These are phyloP conservation scores for Microplitis demolitor DNA, from an alignment of 1,140 invertebrate species.

Conservation along the genomic window DNA sequence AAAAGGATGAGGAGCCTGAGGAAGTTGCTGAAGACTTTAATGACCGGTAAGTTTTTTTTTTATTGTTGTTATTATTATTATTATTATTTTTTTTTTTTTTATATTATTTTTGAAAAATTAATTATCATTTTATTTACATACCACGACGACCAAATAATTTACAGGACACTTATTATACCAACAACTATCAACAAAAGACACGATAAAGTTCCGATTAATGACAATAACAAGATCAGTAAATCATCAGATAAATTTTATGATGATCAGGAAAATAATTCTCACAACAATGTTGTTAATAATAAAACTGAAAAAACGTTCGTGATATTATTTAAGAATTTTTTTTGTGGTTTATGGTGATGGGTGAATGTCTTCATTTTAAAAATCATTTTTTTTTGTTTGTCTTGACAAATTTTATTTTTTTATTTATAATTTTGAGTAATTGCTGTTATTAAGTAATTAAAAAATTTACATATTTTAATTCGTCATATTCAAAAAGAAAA, in stretches of 20 bases:
- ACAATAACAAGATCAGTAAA: neutral
- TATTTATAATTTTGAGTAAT: no score
- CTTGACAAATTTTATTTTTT: neutral
- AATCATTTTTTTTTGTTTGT: constrained; percentile 14
- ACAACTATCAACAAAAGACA: neutral
- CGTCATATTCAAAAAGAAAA: no score
- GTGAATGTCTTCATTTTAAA: constrained; percentile 32
- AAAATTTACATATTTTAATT: no score
- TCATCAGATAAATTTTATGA: neutral
- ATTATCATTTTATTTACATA: constrained; percentile 18
- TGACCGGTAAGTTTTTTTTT: constrained; percentile 21
- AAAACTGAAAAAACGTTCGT: constrained; percentile 21
- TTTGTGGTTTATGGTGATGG: constrained; percentile 6
- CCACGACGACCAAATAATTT: neutral
- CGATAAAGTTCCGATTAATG: no score
- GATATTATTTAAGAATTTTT: constrained; percentile 2
- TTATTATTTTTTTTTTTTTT: constrained; percentile 1
- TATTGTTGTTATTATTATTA: constrained; percentile 21
- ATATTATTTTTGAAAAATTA: neutral
- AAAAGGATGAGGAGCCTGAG: constrained; percentile 28
- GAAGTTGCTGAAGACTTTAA: constrained; percentile 17
- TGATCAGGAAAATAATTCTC: neutral
- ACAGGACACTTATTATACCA: neutral
- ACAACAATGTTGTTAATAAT: constrained; percentile 15
- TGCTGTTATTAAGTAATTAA: no score